Percentiles rank a stretch among this genome's conserved stretches.
Evolutionary conservation across 30 jellyfish, hydroid and myxozoan genomes (phyloP).

Genomic region (Aurelia aurita complex sp. Pacific): DNA sequence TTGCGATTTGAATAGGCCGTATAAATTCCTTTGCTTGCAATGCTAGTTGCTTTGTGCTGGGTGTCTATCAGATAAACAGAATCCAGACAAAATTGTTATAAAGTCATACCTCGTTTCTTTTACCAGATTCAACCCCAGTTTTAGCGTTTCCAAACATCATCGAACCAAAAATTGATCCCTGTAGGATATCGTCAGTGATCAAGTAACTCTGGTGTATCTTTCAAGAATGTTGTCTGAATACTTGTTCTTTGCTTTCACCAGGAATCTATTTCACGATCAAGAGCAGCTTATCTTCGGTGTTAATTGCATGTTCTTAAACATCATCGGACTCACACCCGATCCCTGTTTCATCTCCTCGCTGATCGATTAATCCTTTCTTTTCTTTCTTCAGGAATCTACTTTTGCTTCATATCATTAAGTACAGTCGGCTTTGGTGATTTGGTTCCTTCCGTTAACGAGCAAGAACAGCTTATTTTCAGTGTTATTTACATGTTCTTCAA

Average conservation of each 20-base stretch:
- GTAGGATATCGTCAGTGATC: too few species aligned
- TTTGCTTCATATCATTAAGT: constrained; percentile 40
- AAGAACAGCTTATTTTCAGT: constrained; percentile 6
- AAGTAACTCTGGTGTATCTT: too few species aligned
- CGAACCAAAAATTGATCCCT: too few species aligned
- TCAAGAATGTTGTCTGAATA: neutral
- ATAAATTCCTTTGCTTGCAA: too few species aligned
- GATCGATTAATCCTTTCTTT: neutral
- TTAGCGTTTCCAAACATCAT: too few species aligned
- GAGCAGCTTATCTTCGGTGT: neutral
- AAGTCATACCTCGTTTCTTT: too few species aligned
- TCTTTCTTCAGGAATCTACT: constrained; percentile 19
- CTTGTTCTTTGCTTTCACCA: neutral
- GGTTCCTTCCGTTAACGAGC: constrained; percentile 4
- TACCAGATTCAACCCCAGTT: too few species aligned
- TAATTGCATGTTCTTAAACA: constrained; percentile 31
- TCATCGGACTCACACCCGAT: constrained; percentile 25
- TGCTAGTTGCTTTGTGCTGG: too few species aligned
- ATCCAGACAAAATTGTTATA: too few species aligned
- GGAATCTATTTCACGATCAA: neutral
- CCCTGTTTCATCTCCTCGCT: constrained; percentile 36
- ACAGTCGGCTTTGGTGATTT: constrained; percentile 61
- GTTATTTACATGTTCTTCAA: constrained; percentile 37
- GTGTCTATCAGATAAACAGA: too few species aligned
- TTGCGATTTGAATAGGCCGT: too few species aligned